Conservation (phyloP, 2,797 vertebrate species). For the Xyrichtys novacula region DNA sequence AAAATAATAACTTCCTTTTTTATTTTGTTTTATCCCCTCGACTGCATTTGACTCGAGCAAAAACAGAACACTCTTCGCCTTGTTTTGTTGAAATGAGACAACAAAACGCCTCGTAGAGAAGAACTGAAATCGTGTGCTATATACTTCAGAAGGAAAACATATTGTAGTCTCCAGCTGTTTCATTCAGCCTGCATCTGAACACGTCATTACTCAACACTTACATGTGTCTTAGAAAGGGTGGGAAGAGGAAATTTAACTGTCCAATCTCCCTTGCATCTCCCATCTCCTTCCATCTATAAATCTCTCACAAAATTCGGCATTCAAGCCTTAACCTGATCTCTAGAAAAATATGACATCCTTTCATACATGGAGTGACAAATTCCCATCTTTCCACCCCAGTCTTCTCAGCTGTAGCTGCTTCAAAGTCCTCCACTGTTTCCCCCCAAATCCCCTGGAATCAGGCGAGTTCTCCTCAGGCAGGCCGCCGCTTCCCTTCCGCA, state of each 20-base stretch:
- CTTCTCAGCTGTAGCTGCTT: conserved; percentile 46
- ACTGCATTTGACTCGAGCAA: conserved; percentile 59
- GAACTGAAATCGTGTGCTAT: conserved; percentile 70
- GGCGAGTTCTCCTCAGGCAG: conserved; percentile 60
- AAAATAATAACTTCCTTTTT: conserved; percentile 65
- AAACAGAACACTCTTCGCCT: conserved; percentile 36
- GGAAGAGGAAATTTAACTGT: conserved; percentile 72
- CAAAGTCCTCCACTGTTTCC: conserved; percentile 52
- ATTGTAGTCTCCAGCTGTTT: conserved; percentile 58
- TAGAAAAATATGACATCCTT: conserved; percentile 72
- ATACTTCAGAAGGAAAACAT: conserved; percentile 77
- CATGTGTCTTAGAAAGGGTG: conserved; percentile 56
- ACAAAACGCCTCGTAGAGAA: conserved; percentile 49
- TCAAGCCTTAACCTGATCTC: conserved; percentile 59
- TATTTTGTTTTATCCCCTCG: conserved; percentile 44
- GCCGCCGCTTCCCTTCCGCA: conserved; percentile 40
- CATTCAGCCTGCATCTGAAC: conserved; percentile 65
- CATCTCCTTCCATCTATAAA: conserved; percentile 38
- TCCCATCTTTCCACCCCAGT: conserved; percentile 68
- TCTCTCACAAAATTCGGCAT: conserved; percentile 58
- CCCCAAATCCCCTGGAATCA: conserved; percentile 48
- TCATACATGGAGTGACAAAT: conserved; percentile 57
- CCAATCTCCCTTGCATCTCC: conserved; percentile 51
- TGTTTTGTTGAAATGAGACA: conserved; percentile 63
- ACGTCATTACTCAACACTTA: conserved; percentile 48